Evolutionary conservation across 2,888 invertebrate species (phyloP).

Genomic region (Drosophila kuntzei): DNA sequence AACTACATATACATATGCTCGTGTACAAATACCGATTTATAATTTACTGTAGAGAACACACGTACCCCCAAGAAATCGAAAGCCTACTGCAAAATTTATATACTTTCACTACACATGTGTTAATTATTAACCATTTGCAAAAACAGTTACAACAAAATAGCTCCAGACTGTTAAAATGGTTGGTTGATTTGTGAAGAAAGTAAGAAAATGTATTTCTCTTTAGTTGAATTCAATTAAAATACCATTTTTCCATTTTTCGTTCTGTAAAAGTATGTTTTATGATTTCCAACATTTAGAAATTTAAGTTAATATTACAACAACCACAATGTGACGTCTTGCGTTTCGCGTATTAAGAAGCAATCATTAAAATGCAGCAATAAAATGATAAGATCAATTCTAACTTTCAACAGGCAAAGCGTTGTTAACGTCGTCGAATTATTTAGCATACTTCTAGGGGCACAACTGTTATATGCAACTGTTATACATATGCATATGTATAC

Average conservation of each 20-base stretch:
- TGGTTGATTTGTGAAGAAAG: slow-evolving; percentile 61
- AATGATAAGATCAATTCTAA: slow-evolving; percentile 28
- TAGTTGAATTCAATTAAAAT: slow-evolving; percentile 35
- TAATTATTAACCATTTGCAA: slow-evolving; percentile 15
- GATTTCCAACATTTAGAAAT: slow-evolving; percentile 38
- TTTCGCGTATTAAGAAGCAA: slow-evolving; percentile 29
- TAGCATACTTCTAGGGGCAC: slow-evolving; percentile 35
- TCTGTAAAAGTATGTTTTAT: slow-evolving; percentile 32
- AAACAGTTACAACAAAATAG: slow-evolving; percentile 28
- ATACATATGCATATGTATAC: slow-evolving; percentile 11
- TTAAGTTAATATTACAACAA: slow-evolving; percentile 33
- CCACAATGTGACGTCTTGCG: slow-evolving; percentile 23
- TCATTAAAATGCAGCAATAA: slow-evolving; percentile 32
- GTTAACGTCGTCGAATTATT: slow-evolving; percentile 26
- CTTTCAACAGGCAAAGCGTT: slow-evolving; percentile 30
- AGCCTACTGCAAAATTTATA: slow-evolving; percentile 73
- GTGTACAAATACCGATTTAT: slow-evolving; percentile 26
- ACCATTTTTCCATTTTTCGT: slow-evolving; percentile 34
- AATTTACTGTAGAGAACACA: slow-evolving; percentile 36
- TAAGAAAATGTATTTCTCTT: slow-evolving; percentile 37
- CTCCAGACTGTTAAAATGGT: slow-evolving; percentile 54
- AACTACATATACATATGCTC: slow-evolving; percentile 18
- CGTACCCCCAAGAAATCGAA: slow-evolving; percentile 85
- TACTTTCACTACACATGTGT: slow-evolving; percentile 14
- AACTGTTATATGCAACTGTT: slow-evolving; percentile 10